phyloP scores from a whole-genome alignment of 2,113 vertebrate species.

The Apteryx owenii region DNA sequence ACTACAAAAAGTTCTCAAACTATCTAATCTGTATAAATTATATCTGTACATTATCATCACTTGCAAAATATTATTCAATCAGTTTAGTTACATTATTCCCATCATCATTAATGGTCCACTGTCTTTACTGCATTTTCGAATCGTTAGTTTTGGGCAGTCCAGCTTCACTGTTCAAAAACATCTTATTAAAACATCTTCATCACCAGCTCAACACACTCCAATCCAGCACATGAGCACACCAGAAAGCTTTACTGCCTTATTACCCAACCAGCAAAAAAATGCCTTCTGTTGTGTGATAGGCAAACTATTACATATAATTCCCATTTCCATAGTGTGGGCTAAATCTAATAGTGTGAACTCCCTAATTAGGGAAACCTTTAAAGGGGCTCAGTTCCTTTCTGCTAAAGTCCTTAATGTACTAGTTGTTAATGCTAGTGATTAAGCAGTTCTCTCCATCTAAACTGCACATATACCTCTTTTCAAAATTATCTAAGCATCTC shows the following conservation, averaged over 20 bases:
- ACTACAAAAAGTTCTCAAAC: not conserved
- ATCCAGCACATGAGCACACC: conserved; percentile 7
- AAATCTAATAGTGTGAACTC: not conserved
- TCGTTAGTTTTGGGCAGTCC: not conserved
- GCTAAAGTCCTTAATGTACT: not conserved
- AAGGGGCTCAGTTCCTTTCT: not conserved
- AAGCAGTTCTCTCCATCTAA: not conserved
- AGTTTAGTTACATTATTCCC: conserved; percentile 16
- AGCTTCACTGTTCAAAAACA: not conserved
- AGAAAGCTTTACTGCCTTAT: conserved; percentile 24
- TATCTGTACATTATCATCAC: not conserved
- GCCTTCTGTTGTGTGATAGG: too few relatives aligned
- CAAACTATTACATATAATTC: not conserved
- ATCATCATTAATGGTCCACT: conserved; percentile 7
- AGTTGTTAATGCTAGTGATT: not conserved
- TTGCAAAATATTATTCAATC: not conserved
- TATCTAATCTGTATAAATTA: not conserved
- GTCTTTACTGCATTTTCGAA: conserved; percentile 17
- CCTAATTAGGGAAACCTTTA: not conserved
- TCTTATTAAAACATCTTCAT: conserved; percentile 22
- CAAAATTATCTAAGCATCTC: not conserved
- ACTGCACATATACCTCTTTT: not conserved
- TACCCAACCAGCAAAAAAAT: not conserved
- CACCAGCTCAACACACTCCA: not conserved
- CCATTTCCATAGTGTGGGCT: not conserved